Evolutionary conservation across 2,888 invertebrate genomes (phyloP).

Genomic region (Drosophila hamatofila): DNA sequence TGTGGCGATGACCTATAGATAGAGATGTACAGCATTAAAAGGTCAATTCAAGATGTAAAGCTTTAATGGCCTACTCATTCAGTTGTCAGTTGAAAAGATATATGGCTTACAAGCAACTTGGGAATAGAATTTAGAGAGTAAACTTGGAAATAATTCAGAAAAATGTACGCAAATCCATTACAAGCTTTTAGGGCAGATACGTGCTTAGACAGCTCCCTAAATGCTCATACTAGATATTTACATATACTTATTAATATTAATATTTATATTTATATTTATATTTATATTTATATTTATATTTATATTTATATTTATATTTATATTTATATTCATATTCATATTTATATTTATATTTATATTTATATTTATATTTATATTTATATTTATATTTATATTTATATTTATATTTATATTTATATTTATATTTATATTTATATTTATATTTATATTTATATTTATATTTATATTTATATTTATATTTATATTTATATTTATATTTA

Average conservation of each 20-base stretch:
- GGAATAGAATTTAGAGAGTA: background rate
- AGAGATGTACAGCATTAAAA: background rate
- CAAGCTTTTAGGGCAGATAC: too few species aligned
- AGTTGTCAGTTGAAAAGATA: conserved; percentile 3
- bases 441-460: too few species aligned
- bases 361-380: background rate
- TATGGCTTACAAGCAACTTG: background rate
- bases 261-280: background rate
- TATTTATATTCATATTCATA: background rate
- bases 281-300: background rate
- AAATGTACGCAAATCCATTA: too few species aligned
- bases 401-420: too few species aligned
- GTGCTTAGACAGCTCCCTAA: too few species aligned
- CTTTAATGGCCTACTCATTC: conserved; percentile 14
- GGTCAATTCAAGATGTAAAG: conserved; percentile 1
- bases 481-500: too few species aligned
- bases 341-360: background rate
- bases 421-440: too few species aligned
- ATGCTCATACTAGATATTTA: background rate
- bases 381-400: background rate
- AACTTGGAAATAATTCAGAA: background rate
- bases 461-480: too few species aligned
- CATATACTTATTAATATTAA: background rate
- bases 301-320: background rate
- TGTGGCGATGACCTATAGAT: conserved; percentile 23